Evolutionary conservation across 2,888 invertebrate genomes (phyloP).

Genomic region (Brenthis daphne): DNA sequence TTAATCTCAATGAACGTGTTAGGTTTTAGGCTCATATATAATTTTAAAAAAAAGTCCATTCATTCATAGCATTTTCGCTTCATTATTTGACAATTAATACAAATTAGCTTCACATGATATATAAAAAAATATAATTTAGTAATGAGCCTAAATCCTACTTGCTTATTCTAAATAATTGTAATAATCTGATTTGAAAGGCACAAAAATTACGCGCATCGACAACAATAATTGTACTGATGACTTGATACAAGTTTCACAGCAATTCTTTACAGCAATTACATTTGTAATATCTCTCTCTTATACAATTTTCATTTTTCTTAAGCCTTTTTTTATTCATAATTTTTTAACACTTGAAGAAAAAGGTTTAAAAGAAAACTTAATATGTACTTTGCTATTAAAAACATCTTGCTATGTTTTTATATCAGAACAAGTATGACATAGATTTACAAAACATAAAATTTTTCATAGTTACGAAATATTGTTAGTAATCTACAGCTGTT

Average conservation of each 20-base stretch:
- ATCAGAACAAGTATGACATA: no score
- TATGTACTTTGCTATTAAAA: no score
- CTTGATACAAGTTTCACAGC: constrained; percentile 1
- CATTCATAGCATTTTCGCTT: no score
- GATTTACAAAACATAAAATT: no score
- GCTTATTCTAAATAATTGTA: constrained; percentile 24
- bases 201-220: constrained; percentile 27
- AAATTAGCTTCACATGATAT: background rate
- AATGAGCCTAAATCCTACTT: constrained; percentile 31
- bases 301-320: background rate
- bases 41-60: background rate
- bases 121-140: background rate
- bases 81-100: no score
- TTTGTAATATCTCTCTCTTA: background rate
- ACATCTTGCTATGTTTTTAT: no score
- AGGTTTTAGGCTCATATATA: constrained; percentile 13
- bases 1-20: constrained; percentile 6
- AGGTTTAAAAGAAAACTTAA: no score
- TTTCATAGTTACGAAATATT: no score
- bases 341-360: no score
- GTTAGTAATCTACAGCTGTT: no score
- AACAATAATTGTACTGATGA: constrained; percentile 22
- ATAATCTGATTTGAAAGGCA: constrained; percentile 34
- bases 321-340: no score
- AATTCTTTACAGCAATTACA: background rate